These are phyloP conservation scores for Drosophila bifasciata DNA, from an alignment of 1,140 invertebrate genomes.

Conservation along the genomic window DNA sequence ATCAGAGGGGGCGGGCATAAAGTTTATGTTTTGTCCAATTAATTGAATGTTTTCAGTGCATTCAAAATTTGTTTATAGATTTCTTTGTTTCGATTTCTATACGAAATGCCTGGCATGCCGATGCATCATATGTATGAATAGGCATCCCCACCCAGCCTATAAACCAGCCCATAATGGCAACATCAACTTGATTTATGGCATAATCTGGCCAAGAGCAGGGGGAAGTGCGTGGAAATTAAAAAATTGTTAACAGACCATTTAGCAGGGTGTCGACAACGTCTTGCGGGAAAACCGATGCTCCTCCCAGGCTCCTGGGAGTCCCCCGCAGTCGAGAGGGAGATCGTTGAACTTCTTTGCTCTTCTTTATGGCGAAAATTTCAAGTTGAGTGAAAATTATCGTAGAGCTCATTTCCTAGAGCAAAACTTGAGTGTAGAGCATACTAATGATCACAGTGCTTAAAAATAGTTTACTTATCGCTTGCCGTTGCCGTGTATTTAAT, in stretches of 20 bases:
- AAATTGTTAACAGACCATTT: conserved; percentile 57
- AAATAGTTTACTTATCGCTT: background rate
- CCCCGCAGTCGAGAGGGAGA: conserved; percentile 13
- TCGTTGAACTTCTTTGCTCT: conserved; percentile 55
- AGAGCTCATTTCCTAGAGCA: conserved; percentile 50
- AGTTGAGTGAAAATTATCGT: conserved; percentile 52
- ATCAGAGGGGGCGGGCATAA: conserved; percentile 26
- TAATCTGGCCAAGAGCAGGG: conserved; percentile 54
- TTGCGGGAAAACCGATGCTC: conserved; percentile 17
- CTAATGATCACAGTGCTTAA: conserved; percentile 44
- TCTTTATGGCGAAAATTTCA: conserved; percentile 57
- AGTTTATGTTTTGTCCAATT: conserved; percentile 58
- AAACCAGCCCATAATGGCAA: conserved; percentile 40
- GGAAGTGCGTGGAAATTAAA: conserved; percentile 41
- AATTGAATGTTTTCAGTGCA: conserved; percentile 50
- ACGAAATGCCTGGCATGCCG: conserved; percentile 51
- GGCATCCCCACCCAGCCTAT: conserved; percentile 18
- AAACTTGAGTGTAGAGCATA: conserved; percentile 58
- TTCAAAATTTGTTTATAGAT: conserved; percentile 49
- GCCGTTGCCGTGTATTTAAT: background rate
- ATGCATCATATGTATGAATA: conserved; percentile 51
- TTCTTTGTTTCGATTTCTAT: conserved; percentile 21
- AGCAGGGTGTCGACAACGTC: conserved; percentile 59
- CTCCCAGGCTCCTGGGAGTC: background rate
- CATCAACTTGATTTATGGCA: conserved; percentile 72